Percentiles rank a stretch among this genome's conserved stretches.
Conservation (phyloP, 1,140 invertebrate species). For the Calliphora vicina region DNA sequence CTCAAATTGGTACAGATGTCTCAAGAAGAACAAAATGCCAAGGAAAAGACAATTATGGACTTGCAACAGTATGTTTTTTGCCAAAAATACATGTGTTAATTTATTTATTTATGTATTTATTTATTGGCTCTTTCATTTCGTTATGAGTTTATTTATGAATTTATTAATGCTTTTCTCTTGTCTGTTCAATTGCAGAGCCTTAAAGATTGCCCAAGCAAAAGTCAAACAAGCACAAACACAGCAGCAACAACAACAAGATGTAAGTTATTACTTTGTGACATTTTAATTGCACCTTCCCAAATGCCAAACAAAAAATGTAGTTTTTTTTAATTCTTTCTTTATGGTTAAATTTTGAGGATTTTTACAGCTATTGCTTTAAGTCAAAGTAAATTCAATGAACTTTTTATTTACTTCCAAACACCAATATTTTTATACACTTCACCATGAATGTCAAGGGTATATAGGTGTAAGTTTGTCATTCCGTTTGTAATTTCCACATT, state of each 20-base stretch:
- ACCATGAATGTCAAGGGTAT: too few species aligned
- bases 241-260: slow-evolving; percentile 71
- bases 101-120: slow-evolving; percentile 5
- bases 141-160: slow-evolving; percentile 30
- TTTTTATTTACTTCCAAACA: too few species aligned
- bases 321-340: too few species aligned
- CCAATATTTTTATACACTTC: too few species aligned
- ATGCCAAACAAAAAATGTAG: too few species aligned
- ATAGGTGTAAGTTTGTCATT: too few species aligned
- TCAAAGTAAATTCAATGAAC: too few species aligned
- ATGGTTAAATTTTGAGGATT: too few species aligned
- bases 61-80: slow-evolving; percentile 90
- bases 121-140: slow-evolving; percentile 5
- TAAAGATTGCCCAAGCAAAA: slow-evolving; percentile 88
- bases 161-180: slow-evolving; percentile 5
- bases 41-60: slow-evolving; percentile 94
- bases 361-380: too few species aligned
- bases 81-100: background rate
- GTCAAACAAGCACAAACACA: slow-evolving; percentile 82
- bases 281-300: background rate
- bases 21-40: slow-evolving; percentile 94
- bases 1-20: slow-evolving; percentile 92
- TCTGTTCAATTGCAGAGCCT: slow-evolving; percentile 69
- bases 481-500: too few species aligned
- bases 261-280: slow-evolving; percentile 60